Base-by-base conservation (phyloP, 2,113 vertebrate species). In the Echinops telfairi region DNA sequence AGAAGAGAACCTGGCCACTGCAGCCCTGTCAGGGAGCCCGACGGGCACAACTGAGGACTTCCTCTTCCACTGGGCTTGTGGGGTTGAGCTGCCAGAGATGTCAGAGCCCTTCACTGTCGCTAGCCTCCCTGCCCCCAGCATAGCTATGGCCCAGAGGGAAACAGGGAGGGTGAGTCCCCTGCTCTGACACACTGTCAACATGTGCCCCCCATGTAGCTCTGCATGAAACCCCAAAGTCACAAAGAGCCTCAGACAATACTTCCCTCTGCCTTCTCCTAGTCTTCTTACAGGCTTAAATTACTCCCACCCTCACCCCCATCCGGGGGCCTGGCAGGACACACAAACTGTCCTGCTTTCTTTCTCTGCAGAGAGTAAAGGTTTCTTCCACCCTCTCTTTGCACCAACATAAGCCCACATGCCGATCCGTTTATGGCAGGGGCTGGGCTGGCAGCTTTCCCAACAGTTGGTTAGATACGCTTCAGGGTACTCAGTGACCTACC, bases 371-470 rank as follows among this genome's bases (percentile, higher is more conserved):
- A 31, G 58, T 40, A 83, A 75, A 79, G 33, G 11, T 73, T 86
- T 47, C 29, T 89, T n/a, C 12, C 58, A 92, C 40, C 11, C 75
- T 47, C 76, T 40, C 15, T 43, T 43, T 47, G 12, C 8, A 94
- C 31, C 12, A 70, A 68, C 25, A 17, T 83, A 83, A 80, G 33
- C 29, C 38, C 53, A 81, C 17, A 9, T 70, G n/a, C 25, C 33
- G 70, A 84, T 88, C 57, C 47, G 47, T 77, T 66, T 73, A 70
- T 19, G 33, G 38, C 57, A 36, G 22, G 86, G 57, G 75, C 23
- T 64, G 25, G 22, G 68, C 83, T 86, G 38, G 79, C 90, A 80
- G 22, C 22, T 86, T 88, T 75, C 68, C 83, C 57, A 85, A 31
- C 7, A 36, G 62, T 57, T 90, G 58, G 43, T 62, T 83, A 88